These are phyloP conservation scores for Sturnus vulgaris DNA, from an alignment of 2,113 vertebrate genomes.

Conservation along the genomic window DNA sequence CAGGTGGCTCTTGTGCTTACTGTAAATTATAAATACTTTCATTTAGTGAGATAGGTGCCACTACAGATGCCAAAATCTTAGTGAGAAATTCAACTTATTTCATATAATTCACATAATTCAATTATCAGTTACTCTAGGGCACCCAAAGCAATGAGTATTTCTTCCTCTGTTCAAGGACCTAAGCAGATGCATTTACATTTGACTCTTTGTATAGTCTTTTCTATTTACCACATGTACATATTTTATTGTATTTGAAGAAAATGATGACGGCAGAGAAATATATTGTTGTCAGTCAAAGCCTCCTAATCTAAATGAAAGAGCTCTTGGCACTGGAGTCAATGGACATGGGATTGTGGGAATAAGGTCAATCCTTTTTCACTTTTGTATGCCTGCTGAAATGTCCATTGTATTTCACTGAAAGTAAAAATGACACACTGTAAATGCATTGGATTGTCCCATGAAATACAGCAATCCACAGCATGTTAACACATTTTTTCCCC, in stretches of 20 bases:
- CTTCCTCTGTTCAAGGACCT: not conserved
- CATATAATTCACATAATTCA: not conserved
- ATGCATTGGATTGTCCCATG: not conserved
- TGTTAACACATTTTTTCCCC: not conserved
- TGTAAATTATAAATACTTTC: not conserved
- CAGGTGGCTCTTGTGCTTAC: not conserved
- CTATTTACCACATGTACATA: slow-evolving; percentile 17
- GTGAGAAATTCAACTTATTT: not conserved
- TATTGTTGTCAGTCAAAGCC: slow-evolving; percentile 17
- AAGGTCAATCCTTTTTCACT: slow-evolving; percentile 27
- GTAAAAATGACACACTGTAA: slow-evolving; percentile 33
- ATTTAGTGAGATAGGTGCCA: not conserved
- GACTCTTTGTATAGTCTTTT: not conserved
- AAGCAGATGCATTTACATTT: not conserved
- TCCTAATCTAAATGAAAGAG: slow-evolving; percentile 40
- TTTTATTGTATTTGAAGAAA: slow-evolving; percentile 21
- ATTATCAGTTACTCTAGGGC: not conserved
- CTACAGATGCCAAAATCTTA: not conserved
- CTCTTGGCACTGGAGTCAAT: not conserved
- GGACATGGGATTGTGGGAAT: not conserved
- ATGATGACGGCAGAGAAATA: slow-evolving; percentile 19
- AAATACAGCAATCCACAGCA: slow-evolving; percentile 2
- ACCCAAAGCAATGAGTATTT: not conserved
- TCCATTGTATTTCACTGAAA: slow-evolving; percentile 46
- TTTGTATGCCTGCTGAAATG: slow-evolving; percentile 44